These are phyloP conservation scores for Apis cerana DNA, from an alignment of 1,140 invertebrate species.

Conservation along the genomic window DNA sequence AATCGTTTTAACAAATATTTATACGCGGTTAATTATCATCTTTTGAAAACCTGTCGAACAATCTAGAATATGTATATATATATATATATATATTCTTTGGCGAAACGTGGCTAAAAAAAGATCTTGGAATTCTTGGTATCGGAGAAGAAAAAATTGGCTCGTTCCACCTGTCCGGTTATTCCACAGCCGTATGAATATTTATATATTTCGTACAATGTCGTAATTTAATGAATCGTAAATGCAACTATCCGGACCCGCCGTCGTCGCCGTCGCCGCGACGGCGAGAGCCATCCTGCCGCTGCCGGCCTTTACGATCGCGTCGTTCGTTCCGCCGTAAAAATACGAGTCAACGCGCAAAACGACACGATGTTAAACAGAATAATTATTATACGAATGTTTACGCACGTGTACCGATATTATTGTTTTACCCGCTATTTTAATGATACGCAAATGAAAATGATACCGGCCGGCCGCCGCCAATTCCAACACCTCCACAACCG, in stretches of 20 bases:
- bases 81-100: too few relatives aligned
- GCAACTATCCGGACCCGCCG: constrained; percentile 33
- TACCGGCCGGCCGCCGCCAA: constrained; percentile 12
- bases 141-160: too few relatives aligned
- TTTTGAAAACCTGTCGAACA: too few relatives aligned
- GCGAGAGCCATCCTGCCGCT: constrained; percentile 5
- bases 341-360: constrained; percentile 20
- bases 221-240: constrained; percentile 43
- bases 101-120: too few relatives aligned
- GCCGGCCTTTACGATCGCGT: constrained; percentile 23
- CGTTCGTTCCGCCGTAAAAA: constrained; percentile 34
- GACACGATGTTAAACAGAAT: constrained; percentile 37
- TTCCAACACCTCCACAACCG: background rate
- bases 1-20: constrained; percentile 31
- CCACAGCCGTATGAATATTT: constrained; percentile 30
- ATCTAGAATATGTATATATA: too few relatives aligned
- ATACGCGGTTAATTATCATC: background rate
- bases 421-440: constrained; percentile 31
- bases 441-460: constrained; percentile 26
- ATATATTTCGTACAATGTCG: constrained; percentile 26
- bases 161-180: background rate
- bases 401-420: constrained; percentile 49
- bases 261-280: constrained; percentile 11
- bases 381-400: constrained; percentile 51
- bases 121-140: too few relatives aligned